Percentiles rank a stretch among this genome's conserved stretches.
These are phyloP conservation scores for Brenthis ino DNA, from an alignment of 2,888 invertebrate species.

Conservation along the genomic window DNA sequence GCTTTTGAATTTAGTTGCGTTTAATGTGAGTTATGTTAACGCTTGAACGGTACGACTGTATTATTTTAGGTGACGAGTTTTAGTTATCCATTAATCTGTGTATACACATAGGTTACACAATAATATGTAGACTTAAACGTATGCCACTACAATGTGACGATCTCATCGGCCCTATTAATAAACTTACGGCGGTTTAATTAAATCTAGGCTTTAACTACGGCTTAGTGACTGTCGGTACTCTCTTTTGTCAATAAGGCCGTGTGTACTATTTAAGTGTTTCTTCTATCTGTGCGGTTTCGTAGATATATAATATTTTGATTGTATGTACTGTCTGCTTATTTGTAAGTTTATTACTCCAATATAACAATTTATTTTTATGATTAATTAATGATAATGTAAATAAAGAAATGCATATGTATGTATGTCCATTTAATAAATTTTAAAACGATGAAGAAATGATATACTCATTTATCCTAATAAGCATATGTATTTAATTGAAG, in stretches of 20 bases:
- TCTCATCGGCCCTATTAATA: constrained; percentile 54
- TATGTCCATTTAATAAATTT: constrained; percentile 5
- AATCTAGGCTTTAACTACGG: constrained; percentile 43
- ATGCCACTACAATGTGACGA: constrained; percentile 68
- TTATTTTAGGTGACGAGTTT: constrained; percentile 56
- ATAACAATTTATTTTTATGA: constrained; percentile 22
- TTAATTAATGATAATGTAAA: constrained; percentile 20
- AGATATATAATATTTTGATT: constrained; percentile 13
- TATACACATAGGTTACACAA: constrained; percentile 14
- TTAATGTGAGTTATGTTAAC: constrained; percentile 64
- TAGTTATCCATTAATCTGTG: constrained; percentile 56
- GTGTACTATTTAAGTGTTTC: constrained; percentile 47
- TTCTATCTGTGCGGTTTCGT: constrained; percentile 12
- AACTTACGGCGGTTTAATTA: constrained; percentile 2
- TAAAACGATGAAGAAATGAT: constrained; percentile 8
- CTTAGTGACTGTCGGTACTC: constrained; percentile 50
- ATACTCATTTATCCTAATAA: constrained; percentile 14
- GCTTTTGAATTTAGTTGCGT: constrained; percentile 73
- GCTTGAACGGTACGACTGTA: constrained; percentile 60
- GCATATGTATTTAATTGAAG: background rate
- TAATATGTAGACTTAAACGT: constrained; percentile 24
- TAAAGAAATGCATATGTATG: constrained; percentile 14
- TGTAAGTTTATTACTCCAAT: constrained; percentile 13
- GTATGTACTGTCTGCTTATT: background rate
- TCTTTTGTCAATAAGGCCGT: constrained; percentile 20